Base-by-base conservation (phyloP, 2,888 invertebrate species). In the Epinotia nisella region DNA sequence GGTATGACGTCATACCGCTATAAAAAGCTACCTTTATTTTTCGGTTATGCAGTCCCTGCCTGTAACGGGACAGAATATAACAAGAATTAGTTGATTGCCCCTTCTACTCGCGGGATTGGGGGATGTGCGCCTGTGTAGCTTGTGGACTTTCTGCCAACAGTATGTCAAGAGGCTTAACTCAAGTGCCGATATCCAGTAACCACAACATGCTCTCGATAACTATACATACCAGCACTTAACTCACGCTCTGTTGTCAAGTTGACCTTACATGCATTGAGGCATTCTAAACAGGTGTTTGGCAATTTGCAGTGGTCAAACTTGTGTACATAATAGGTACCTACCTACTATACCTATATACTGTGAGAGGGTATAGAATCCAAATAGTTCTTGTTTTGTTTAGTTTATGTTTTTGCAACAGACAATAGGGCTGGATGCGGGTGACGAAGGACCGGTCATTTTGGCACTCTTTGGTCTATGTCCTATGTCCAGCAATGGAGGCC, bases 201-300 rank as follows among this genome's bases (percentile, higher is more conserved):
- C 39, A 21, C 62, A 29, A 55, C 53, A 53, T 45, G 61, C 35
- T 41, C 61, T 29, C 39, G 10, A 41, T 21, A 67, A 67, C 51
- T 65, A n/a, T n/a, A 11, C 17, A 29, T 59, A 19, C 17, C 21
- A 35, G 56, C 58, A 49, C 58, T 67, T 49, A 58, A 67, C 24
- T n/a, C 39, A 39, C 2, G 45, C 17, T 21, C 55, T 24, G 39
- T 59, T 59, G 21, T 29, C 58, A 13, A 29, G 29, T n/a, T 29
- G 29, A 29, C 58, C 58, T 29, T 58, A 29, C 58, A 58, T 58
- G 29, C 58, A 24, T 58, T 29, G 60, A 41, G 60, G 60, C 41
- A 61, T 61, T 41, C 41, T 41, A 15, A 49, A 24, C 58, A 58
- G 29, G 29, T 58, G 58, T 58, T 56, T 29, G 29, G 29, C n/a